Conservation (phyloP, 2,888 invertebrate species). For the Aplocera efformata region DNA sequence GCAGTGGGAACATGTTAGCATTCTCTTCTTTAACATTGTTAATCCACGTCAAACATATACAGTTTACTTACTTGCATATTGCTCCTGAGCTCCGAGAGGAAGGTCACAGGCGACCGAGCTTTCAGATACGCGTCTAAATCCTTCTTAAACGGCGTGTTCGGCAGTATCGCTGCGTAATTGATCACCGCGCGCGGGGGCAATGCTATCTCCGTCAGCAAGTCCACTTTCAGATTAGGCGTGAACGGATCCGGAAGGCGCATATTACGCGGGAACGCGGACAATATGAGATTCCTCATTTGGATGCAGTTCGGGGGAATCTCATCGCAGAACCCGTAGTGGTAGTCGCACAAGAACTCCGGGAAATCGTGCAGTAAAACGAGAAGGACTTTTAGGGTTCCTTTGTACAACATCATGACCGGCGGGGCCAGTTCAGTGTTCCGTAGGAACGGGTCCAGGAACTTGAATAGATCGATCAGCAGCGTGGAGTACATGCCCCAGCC, state of each 20-base stretch:
- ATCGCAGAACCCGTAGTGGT: constrained; percentile 99
- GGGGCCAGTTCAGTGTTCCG: constrained; percentile 97
- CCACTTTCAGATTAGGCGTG: constrained; percentile 97
- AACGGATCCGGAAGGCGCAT: constrained; percentile 99
- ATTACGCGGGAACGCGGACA: constrained; percentile 98
- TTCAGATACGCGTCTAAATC: constrained; percentile 98
- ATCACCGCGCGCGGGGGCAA: constrained; percentile 94
- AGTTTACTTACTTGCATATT: constrained; percentile 86
- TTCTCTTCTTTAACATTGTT: too few relatives aligned
- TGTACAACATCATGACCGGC: constrained; percentile 96
- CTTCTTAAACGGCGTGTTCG: constrained; percentile 93
- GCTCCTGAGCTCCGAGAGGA: constrained; percentile 94
- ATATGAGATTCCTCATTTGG: constrained; percentile 98
- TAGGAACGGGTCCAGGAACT: constrained; percentile 97
- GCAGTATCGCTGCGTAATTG: constrained; percentile 92
- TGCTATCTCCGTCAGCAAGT: constrained; percentile 93
- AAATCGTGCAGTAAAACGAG: constrained; percentile 98
- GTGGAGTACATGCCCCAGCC: constrained; percentile 99
- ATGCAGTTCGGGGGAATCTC: constrained; percentile 99
- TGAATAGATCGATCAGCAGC: constrained; percentile 96
- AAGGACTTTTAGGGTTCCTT: constrained; percentile 96
- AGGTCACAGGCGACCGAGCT: constrained; percentile 96
- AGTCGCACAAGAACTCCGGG: constrained; percentile 99
- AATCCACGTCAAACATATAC: too few relatives aligned
- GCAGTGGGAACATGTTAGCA: too few relatives aligned